Evolutionary conservation across 92 coral and sea anemone species (phyloP).

Genomic region (Palythoa grandiflora): DNA sequence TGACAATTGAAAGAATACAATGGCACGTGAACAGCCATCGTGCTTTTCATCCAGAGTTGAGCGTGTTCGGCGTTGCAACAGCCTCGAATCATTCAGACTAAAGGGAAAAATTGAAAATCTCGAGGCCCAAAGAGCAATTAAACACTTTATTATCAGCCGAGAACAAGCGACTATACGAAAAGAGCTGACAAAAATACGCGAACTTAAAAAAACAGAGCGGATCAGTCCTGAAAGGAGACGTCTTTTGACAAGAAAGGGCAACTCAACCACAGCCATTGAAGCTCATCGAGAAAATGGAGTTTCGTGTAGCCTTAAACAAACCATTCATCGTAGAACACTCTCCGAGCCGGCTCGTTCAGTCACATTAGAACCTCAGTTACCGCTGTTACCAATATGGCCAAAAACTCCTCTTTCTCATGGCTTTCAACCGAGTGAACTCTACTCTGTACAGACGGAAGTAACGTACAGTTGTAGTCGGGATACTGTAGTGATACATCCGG

Average conservation of each 20-base stretch:
- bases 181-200: slow-evolving; percentile 59
- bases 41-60: slow-evolving; percentile 81
- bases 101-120: slow-evolving; percentile 59
- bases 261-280: neutral
- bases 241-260: neutral
- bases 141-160: slow-evolving; percentile 62
- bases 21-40: slow-evolving; percentile 70
- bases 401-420: neutral
- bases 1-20: neutral
- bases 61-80: slow-evolving; percentile 75
- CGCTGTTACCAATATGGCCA: neutral
- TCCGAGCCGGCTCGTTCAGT: slow-evolving; percentile 14
- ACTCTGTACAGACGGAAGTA: neutral
- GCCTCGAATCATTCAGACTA: slow-evolving; percentile 70
- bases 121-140: slow-evolving; percentile 59
- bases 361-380: neutral
- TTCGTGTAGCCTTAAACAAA: neutral
- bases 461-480: neutral
- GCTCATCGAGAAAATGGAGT: neutral
- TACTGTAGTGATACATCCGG: neutral
- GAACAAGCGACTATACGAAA: slow-evolving; percentile 62
- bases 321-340: slow-evolving; percentile 2
- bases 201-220: slow-evolving; percentile 43
- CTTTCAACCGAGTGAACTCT: neutral
- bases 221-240: slow-evolving; percentile 66